Evolutionary conservation across 1,140 invertebrate genomes (phyloP).

Genomic region (Nixonia krombeini): DNA sequence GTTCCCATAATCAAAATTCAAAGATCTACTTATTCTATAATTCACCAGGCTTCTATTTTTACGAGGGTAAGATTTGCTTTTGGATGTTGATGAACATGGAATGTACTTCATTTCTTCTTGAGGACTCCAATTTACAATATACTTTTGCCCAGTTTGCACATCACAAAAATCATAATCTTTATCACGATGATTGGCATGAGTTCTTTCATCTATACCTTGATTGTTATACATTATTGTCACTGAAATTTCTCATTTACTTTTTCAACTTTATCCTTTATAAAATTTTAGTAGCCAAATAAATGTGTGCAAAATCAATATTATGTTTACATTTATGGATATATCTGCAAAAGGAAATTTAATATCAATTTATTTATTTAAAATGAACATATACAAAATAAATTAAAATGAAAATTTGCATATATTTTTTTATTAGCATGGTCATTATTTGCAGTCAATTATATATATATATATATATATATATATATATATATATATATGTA

Average conservation of each 20-base stretch:
- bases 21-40: constrained; percentile 53
- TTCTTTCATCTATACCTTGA: constrained; percentile 16
- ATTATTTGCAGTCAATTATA: no score
- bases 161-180: constrained; percentile 41
- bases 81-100: constrained; percentile 37
- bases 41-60: constrained; percentile 35
- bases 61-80: constrained; percentile 46
- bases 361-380: no score
- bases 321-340: neutral
- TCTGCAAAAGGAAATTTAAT: no score
- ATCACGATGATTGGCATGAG: constrained; percentile 15
- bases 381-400: no score
- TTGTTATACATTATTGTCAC: constrained; percentile 19
- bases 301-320: neutral
- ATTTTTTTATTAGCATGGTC: no score
- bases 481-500: no score
- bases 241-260: no score
- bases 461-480: no score
- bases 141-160: constrained; percentile 35
- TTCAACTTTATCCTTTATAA: no score
- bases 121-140: constrained; percentile 43
- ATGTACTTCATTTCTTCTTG: constrained; percentile 30
- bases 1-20: constrained; percentile 53
- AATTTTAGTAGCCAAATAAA: no score
- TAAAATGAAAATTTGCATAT: no score